Evolutionary conservation across 2,797 vertebrate genomes (phyloP).

Genomic region (Schizopygopsis malacanthus): DNA sequence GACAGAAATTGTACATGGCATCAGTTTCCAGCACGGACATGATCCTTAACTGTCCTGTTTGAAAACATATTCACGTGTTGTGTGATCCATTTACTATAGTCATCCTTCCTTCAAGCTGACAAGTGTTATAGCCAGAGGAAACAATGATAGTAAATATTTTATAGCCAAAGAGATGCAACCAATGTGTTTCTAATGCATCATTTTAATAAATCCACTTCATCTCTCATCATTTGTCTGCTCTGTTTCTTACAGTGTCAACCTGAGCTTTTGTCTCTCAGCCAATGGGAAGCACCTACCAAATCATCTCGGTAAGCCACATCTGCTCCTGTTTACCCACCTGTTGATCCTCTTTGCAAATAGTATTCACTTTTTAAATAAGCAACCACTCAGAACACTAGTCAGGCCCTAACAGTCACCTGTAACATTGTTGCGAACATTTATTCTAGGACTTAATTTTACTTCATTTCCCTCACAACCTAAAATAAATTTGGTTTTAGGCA

Average conservation of each 20-base stretch:
- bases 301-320: slow-evolving; percentile 84
- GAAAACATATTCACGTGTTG: background rate
- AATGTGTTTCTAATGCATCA: slow-evolving; percentile 54
- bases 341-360: background rate
- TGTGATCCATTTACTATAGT: background rate
- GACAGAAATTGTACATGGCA: background rate
- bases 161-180: slow-evolving; percentile 45
- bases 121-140: slow-evolving; percentile 6
- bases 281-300: slow-evolving; percentile 88
- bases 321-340: slow-evolving; percentile 62
- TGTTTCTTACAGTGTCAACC: slow-evolving; percentile 86
- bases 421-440: no score
- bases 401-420: background rate
- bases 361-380: background rate
- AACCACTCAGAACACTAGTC: background rate
- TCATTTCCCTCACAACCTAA: background rate
- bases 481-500: background rate
- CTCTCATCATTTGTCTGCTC: slow-evolving; percentile 61
- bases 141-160: slow-evolving; percentile 26
- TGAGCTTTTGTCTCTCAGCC: slow-evolving; percentile 92
- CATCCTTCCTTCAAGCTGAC: slow-evolving; percentile 8
- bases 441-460: background rate
- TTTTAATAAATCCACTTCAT: slow-evolving; percentile 56
- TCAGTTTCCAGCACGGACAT: background rate
- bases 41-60: slow-evolving; percentile 17